Base-by-base conservation (phyloP, 1,140 invertebrate genomes). In the Drosophila kanapiae region DNA sequence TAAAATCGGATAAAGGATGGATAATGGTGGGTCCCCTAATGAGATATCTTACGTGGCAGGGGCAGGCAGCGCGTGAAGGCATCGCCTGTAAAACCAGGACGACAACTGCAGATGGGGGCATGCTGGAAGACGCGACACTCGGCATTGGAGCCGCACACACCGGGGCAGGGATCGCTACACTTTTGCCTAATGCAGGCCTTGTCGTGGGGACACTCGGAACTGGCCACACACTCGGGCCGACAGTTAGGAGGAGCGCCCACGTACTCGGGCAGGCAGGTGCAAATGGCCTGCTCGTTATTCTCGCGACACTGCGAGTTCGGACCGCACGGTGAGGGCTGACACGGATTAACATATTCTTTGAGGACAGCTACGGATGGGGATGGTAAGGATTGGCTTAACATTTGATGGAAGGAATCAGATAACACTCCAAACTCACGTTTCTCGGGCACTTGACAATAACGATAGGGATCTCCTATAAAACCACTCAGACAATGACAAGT, bases 121-220 rank as follows among this genome's bases (percentile, higher is more conserved):
- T 97, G 96, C 84, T 96, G 96, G 13, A 95, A 91, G 0, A 97
- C 96, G 18, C 94, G 94, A 88, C 97, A 97, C 59, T 95, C 94
- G 3, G 97, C 96, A 93, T 96, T 96, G 33, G 95, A 91, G 8
- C 97, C 97, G 91, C 97, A 98, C 2, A 95, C 95, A 54, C 95
- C 96, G n/a, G 95, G 94, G 78, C 97, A 97, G 31, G 96, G 96
- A 93, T 97, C 95, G n/a, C 94, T 93, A 80, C 97, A 98, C 93
- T 97, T 97, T 82, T 97, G 96, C 86, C 96, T 96, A 33, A 96
- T 93, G 82, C 97, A 98, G 1, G 96, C 95, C 82, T 94, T 95
- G 38, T 94, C 95, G n/a, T 94, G 93, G 54, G 95, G 93, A 80
- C 97, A 97, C 82, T 98, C 97, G n/a, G 96, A 95, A 91, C 97